Evolutionary conservation across 2,797 vertebrate species (phyloP), one percentile per base, ranked within the genome.

Genomic region (Pagetopsis macropterus): DNA sequence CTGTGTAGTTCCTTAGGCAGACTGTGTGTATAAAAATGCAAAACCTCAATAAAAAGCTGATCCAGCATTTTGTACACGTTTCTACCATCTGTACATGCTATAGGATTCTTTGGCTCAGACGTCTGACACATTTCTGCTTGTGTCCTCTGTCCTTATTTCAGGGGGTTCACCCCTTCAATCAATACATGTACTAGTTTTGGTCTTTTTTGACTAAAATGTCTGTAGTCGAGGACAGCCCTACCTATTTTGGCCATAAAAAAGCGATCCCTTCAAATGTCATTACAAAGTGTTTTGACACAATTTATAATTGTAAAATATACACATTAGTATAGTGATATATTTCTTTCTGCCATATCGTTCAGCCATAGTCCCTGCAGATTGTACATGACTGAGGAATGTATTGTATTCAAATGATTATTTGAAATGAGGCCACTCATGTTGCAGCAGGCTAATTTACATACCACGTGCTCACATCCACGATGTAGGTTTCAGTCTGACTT

Each of bases 401-500:
- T 15, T 62, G 23, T 12, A 21, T 52, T 21, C 2, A 0, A 2
- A 59, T 63, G 27, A 63, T 27, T 10, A 64, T 55, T 65, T 57
- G 11, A 54, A 60, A 59, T 17, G 13, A 64, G 31, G 14, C 13
- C 2, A 9, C 33, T 79, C 9, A 21, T 46, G 33, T 33, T 72
- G 51, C 55, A 62, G 55, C 46, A 9, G 57, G 19, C 40, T 60
- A 3, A 77, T 82, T 81, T 69, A 44, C 78, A 75, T 73, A 70
- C 56, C 79, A 61, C 41, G 21, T 12, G 44, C 54, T 77, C 37
- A 60, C 43, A 76, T 4, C 1, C 10, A 31, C 4, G 51, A 83
- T 69, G 59, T n/a, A 49, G 70, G 60, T 74, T 61, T 70, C 64
- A 23, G 45, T 55, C 48, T 76, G 76, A 87, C 76, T 68, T 72